Evolutionary conservation across 2,113 vertebrate genomes (phyloP), one percentile per base, ranked within the genome.

Genomic region (Neoarius graeffei): DNA sequence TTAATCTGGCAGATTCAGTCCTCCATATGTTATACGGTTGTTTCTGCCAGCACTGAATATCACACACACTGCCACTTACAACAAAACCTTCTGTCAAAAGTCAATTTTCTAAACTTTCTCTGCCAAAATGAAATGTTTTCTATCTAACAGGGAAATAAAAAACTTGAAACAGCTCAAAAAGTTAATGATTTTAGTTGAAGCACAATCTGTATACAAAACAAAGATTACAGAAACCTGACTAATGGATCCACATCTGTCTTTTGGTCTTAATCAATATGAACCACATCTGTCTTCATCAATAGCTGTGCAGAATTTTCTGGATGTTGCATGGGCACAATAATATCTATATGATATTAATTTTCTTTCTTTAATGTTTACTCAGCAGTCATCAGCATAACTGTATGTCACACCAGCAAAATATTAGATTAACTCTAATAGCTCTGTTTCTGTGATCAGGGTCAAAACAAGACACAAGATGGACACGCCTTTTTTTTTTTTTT

Each of bases 81-180:
- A 81, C 80, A 60, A 81, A 81, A 60, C 80, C 80, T 81, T 81
- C 80, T 81, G 80, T 81, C 80, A 60, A 81, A 81, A 81, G 80
- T 81, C 57, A 81, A 57, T 81, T 59, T 81, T 81, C 7, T 27
- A 60, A 80, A 81, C 57, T 81, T 81, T 60, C 4, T 23, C 56
- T 81, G 80, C 80, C 56, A 81, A 81, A 81, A 81, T 30, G 2
- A 59, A 81, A 9, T 19, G 50, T 54, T 54, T 54, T 27, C 50
- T 27, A 17, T 57, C 77, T 81, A 81, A 59, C 8, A 9, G 15
- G 35, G 2, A 57, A 57, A 11, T 13, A 56, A 35, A 80, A 20
- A 57, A 79, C 11, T 23, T 56, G 6, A 56, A 52, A 35, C 14
- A 30, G 77, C n/a, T 59, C n/a, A 57, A 59, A 81, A 59, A 59